Conservation (phyloP, 1,140 invertebrate genomes). For the Drosophila guanche region DNA sequence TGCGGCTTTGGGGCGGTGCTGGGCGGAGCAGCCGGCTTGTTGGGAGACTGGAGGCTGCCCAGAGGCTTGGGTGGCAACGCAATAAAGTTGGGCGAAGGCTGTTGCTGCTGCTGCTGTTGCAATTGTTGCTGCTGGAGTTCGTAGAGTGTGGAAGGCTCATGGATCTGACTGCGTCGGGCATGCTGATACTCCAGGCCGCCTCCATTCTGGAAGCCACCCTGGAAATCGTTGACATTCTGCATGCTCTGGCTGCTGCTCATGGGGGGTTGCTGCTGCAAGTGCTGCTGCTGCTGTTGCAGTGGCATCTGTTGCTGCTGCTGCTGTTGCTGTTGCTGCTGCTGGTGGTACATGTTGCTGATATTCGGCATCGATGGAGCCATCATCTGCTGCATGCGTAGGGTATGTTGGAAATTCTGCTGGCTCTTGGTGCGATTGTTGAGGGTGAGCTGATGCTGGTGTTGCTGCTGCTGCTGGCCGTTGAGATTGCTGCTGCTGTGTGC, state of each 20-base stretch:
- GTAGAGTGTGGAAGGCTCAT: conserved; percentile 68
- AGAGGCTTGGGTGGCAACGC: conserved; percentile 73
- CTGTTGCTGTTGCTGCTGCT: conserved; percentile 68
- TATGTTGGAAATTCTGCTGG: conserved; percentile 75
- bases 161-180: conserved; percentile 67
- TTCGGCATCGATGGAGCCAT: conserved; percentile 84
- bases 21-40: conserved; percentile 67
- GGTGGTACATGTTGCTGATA: conserved; percentile 80
- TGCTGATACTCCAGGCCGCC: conserved; percentile 64
- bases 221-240: conserved; percentile 83
- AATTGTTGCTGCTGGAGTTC: conserved; percentile 63
- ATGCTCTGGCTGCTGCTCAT: conserved; percentile 83
- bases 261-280: conserved; percentile 33
- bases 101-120: conserved; percentile 66
- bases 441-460: conserved; percentile 53
- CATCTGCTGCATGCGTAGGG: conserved; percentile 81
- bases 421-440: conserved; percentile 75
- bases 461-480: conserved; percentile 53
- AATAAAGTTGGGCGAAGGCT: conserved; percentile 72
- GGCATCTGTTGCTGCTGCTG: conserved; percentile 31
- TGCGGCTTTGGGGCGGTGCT: conserved; percentile 83
- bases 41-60: conserved; percentile 69
- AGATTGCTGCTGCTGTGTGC: conserved; percentile 69
- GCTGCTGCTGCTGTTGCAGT: conserved; percentile 41
- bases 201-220: conserved; percentile 65